Evolutionary conservation across 2,888 invertebrate genomes (phyloP).

Genomic region (Sphaerophoria rueppellii): DNA sequence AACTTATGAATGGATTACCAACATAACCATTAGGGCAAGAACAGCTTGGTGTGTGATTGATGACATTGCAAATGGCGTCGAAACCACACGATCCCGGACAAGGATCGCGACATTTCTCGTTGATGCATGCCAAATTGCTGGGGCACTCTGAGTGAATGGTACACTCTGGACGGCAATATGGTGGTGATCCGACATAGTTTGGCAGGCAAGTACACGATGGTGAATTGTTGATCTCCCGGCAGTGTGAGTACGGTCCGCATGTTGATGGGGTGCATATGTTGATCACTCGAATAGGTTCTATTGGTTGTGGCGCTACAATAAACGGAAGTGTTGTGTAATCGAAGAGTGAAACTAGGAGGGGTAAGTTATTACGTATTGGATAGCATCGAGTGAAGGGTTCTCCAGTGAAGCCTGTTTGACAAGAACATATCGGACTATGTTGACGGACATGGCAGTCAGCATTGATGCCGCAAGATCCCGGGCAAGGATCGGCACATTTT

Average conservation of each 20-base stretch:
- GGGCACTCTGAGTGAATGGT: conserved; percentile 89
- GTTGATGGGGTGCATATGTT: conserved; percentile 91
- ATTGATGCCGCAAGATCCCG: conserved; percentile 90
- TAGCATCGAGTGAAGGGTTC: conserved; percentile 89
- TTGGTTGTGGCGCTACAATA: conserved; percentile 75
- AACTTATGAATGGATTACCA: conserved; percentile 90
- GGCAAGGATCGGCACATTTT: conserved; percentile 91
- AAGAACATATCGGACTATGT: conserved; percentile 92
- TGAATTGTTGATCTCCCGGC: conserved; percentile 85
- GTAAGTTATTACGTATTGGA: conserved; percentile 77
- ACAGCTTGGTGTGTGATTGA: conserved; percentile 90
- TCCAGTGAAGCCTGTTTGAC: conserved; percentile 88
- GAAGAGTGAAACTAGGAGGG: not conserved
- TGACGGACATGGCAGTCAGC: conserved; percentile 91
- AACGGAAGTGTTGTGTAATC: not conserved
- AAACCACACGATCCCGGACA: conserved; percentile 90
- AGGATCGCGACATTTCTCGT: conserved; percentile 89
- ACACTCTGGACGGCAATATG: conserved; percentile 91
- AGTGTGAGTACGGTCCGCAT: conserved; percentile 90
- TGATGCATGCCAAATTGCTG: conserved; percentile 88
- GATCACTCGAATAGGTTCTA: conserved; percentile 76
- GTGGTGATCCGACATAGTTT: conserved; percentile 88
- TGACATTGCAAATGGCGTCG: conserved; percentile 88
- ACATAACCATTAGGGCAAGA: conserved; percentile 87
- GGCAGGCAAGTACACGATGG: conserved; percentile 89